Evolutionary conservation across 2,113 vertebrate genomes (phyloP).

Genomic region (Phrynosoma platyrhinos): DNA sequence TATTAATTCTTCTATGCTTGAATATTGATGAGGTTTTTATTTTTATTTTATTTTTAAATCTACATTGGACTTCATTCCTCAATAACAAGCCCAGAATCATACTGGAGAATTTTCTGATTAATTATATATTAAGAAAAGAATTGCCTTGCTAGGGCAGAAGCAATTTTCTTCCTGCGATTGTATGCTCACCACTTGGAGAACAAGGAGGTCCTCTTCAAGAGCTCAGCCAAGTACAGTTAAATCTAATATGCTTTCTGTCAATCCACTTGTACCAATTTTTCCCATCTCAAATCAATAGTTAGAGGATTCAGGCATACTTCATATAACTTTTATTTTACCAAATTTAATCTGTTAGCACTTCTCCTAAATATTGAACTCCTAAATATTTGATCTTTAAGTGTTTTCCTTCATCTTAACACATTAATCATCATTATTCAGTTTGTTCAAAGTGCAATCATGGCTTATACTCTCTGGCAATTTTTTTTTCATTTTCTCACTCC

Average conservation of each 20-base stretch:
- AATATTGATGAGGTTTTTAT: neutral
- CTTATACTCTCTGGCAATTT: neutral
- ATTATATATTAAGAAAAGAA: neutral
- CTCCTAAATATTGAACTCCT: too few species aligned
- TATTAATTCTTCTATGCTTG: neutral
- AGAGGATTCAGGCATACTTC: neutral
- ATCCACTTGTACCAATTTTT: neutral
- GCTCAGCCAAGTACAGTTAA: neutral
- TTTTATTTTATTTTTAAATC: neutral
- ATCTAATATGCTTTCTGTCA: neutral
- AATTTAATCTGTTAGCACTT: neutral
- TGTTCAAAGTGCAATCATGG: neutral
- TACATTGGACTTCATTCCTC: neutral
- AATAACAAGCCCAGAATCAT: neutral
- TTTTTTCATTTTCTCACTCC: neutral
- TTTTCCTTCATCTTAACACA: neutral
- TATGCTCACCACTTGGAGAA: neutral
- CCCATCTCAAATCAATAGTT: neutral
- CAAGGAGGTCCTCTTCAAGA: slow-evolving; percentile 6
- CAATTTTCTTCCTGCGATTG: neutral
- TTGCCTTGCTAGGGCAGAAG: neutral
- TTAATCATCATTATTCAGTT: neutral
- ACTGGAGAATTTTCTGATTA: neutral
- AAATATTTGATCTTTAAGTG: neutral
- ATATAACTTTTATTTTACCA: neutral